These are phyloP conservation scores for Helicoverpa zea DNA, from an alignment of 1,140 invertebrate species.

Conservation along the genomic window DNA sequence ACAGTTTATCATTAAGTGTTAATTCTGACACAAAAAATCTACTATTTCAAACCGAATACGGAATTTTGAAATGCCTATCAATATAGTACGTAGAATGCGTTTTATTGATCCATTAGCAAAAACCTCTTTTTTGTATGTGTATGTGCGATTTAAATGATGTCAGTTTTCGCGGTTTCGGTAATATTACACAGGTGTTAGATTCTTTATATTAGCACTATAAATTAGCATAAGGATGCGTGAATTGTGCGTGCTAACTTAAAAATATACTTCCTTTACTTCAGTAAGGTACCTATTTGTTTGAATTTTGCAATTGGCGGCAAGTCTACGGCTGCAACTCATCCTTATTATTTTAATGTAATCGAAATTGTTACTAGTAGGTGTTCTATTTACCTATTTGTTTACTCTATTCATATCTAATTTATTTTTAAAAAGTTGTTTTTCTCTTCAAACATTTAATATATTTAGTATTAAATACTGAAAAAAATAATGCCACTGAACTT, in stretches of 20 bases:
- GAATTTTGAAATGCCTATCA: too few species aligned
- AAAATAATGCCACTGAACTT: slow-evolving; percentile 34
- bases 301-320: too few species aligned
- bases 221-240: background rate
- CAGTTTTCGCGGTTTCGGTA: slow-evolving; percentile 16
- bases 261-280: background rate
- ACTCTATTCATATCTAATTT: background rate
- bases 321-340: too few species aligned
- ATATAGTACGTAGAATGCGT: too few species aligned
- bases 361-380: too few species aligned
- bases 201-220: background rate
- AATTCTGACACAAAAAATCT: background rate
- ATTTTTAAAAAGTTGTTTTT: too few species aligned
- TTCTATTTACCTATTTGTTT: too few species aligned
- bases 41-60: background rate
- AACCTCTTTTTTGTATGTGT: background rate
- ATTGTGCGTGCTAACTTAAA: background rate
- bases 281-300: background rate
- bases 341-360: too few species aligned
- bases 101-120: background rate
- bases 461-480: background rate
- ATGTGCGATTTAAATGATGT: slow-evolving; percentile 2
- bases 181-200: slow-evolving; percentile 21
- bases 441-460: too few species aligned
- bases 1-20: background rate